A percentile compares a stretch with the other conserved stretches of the same genome.
phyloP scores from a whole-genome alignment of 2,797 vertebrate species.

The Ataeniobius toweri region DNA sequence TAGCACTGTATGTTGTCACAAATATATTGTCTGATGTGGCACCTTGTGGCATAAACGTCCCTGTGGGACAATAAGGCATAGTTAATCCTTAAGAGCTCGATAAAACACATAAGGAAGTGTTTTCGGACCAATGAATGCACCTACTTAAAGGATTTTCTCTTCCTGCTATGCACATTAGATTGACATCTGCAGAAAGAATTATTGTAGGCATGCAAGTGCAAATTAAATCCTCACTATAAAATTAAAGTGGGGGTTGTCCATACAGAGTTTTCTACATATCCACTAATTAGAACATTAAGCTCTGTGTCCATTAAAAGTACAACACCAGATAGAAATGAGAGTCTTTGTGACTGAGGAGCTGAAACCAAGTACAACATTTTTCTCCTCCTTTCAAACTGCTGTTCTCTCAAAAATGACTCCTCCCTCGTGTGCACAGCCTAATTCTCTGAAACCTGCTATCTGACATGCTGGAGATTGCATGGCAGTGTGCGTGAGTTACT shows the following conservation, averaged over 20 bases:
- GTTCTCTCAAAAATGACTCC: conserved; percentile 10
- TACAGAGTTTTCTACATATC: background rate
- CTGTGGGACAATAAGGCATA: background rate
- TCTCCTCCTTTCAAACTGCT: conserved; percentile 9
- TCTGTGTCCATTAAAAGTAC: background rate
- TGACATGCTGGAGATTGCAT: conserved; percentile 30
- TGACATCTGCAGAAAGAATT: background rate
- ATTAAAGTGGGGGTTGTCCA: background rate
- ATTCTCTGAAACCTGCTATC: conserved; percentile 25
- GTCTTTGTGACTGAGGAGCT: conserved; percentile 5
- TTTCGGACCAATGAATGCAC: too few relatives aligned
- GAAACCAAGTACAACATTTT: conserved; percentile 1
- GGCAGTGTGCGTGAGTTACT: conserved; percentile 18
- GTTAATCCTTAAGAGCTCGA: too few relatives aligned
- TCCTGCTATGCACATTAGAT: background rate
- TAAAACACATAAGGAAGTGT: background rate
- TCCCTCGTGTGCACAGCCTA: conserved; percentile 26
- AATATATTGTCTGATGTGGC: background rate
- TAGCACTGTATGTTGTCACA: too few relatives aligned
- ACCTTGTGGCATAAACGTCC: background rate
- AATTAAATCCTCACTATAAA: background rate
- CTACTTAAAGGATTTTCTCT: background rate
- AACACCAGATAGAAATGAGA: background rate
- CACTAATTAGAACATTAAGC: background rate
- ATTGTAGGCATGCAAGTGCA: background rate